These are phyloP conservation scores for Phylloscopus trochiloides DNA, from an alignment of 2,113 vertebrate genomes.

Conservation along the genomic window DNA sequence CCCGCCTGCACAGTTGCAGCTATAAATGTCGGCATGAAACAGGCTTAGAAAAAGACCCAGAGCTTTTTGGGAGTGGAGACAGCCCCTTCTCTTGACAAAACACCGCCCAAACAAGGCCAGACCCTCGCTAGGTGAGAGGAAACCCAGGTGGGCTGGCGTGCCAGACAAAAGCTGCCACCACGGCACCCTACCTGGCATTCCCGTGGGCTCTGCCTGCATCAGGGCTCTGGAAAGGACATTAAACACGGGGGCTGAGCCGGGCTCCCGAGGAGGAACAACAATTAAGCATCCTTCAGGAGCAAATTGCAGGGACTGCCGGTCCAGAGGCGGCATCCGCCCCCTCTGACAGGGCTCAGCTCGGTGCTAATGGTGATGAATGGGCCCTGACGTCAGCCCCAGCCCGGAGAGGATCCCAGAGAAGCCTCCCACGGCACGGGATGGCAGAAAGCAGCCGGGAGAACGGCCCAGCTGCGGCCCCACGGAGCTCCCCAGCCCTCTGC, in stretches of 20 bases:
- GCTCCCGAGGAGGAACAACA: constrained; percentile 10
- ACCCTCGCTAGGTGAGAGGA: background rate
- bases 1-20: background rate
- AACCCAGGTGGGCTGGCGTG: background rate
- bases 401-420: background rate
- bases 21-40: background rate
- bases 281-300: background rate
- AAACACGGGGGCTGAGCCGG: constrained; percentile 1
- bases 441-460: rapidly evolving
- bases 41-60: constrained; percentile 2
- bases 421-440: background rate
- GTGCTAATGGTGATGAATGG: background rate
- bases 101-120: background rate
- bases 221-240: background rate
- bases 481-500: background rate
- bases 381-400: background rate
- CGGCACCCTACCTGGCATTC: background rate
- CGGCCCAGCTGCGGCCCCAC: background rate
- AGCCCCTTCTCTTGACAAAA: background rate
- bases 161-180: background rate
- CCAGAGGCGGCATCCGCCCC: background rate
- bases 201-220: background rate
- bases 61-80: background rate
- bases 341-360: background rate
- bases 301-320: constrained; percentile 23